Evolutionary conservation across 2,113 vertebrate genomes (phyloP).

Genomic region (Sprattus sprattus): DNA sequence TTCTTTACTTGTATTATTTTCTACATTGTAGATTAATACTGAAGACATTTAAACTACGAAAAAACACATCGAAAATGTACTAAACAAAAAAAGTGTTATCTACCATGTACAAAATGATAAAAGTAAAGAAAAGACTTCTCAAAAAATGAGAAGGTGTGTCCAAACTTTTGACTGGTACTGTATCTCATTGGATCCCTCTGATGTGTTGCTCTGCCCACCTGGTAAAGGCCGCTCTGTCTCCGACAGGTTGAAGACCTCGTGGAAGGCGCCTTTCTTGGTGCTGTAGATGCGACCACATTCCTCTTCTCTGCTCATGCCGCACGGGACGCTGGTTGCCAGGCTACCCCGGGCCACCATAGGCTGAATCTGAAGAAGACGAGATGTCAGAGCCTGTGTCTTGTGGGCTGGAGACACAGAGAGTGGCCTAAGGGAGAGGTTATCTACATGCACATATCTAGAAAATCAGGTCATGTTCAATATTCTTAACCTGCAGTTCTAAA

Average conservation of each 20-base stretch:
- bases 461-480: conserved; percentile 5
- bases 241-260: conserved; percentile 88
- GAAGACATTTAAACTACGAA: no score
- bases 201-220: conserved; percentile 65
- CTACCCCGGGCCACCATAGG: conserved; percentile 67
- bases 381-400: background rate
- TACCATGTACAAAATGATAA: no score
- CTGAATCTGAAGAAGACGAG: conserved; percentile 68
- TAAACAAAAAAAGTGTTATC: no score
- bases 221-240: conserved; percentile 91
- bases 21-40: no score
- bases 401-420: background rate
- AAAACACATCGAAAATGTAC: no score
- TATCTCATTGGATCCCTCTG: background rate
- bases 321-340: conserved; percentile 63
- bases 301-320: conserved; percentile 78
- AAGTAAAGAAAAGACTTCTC: no score
- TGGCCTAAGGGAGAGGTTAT: background rate
- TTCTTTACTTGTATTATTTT: no score
- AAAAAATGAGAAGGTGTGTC: no score
- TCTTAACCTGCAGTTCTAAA: background rate
- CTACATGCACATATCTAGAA: background rate
- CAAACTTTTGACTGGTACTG: no score
- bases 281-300: conserved; percentile 80
- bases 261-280: conserved; percentile 89